Evolutionary conservation across 2,888 invertebrate species (phyloP).

Genomic region (Deilephila porcellus): DNA sequence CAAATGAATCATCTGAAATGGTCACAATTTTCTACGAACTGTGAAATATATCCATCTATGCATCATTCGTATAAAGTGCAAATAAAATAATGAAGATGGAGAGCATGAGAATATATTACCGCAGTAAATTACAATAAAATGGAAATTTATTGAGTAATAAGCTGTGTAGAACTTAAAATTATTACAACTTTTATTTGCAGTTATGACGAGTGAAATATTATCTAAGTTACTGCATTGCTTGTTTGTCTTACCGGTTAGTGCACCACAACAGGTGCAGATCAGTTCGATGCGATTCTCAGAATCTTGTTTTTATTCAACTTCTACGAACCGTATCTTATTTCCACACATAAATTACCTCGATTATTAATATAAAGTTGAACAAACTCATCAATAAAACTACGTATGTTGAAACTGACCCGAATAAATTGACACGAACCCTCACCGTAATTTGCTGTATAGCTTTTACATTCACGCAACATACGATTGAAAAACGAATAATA

Average conservation of each 20-base stretch:
- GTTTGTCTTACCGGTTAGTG: background rate
- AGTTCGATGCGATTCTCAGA: background rate
- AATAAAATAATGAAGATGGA: too few species aligned
- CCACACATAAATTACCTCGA: background rate
- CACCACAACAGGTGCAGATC: background rate
- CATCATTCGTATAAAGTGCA: too few species aligned
- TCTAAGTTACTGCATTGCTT: background rate
- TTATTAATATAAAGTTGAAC: background rate
- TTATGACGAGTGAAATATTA: background rate
- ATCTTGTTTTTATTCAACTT: background rate
- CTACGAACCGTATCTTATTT: background rate
- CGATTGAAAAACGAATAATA: conserved; percentile 18
- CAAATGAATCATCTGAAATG: too few species aligned
- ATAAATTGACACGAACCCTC: background rate
- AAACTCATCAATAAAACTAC: background rate
- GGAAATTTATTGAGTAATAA: too few species aligned
- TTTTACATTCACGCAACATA: conserved; percentile 18
- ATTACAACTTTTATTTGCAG: too few species aligned
- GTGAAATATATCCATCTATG: too few species aligned
- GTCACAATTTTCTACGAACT: too few species aligned
- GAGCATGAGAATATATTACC: too few species aligned
- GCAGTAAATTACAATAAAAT: too few species aligned
- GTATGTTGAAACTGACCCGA: background rate
- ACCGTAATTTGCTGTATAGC: background rate
- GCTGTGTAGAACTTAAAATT: too few species aligned